Conservation (phyloP, 1,140 invertebrate species). For the Drosophila mauritiana region DNA sequence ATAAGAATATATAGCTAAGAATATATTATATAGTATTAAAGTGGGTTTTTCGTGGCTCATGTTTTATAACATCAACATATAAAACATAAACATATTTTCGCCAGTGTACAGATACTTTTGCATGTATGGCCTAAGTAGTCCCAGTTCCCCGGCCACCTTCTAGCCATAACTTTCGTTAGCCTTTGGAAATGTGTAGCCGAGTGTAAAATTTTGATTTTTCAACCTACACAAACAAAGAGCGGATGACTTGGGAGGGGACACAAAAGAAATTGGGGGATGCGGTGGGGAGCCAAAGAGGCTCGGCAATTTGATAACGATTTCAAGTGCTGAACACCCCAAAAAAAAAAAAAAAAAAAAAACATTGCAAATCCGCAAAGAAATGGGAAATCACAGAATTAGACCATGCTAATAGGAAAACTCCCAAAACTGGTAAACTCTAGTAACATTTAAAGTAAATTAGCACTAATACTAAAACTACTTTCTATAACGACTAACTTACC, state of each 20-base stretch:
- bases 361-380: conserved; percentile 17
- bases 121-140: conserved; percentile 43
- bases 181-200: conserved; percentile 74
- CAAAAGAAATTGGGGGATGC: neutral
- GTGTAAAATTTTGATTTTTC: conserved; percentile 81
- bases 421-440: neutral
- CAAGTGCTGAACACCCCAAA: neutral
- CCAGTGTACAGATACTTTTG: conserved; percentile 9
- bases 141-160: conserved; percentile 12
- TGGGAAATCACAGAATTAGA: neutral
- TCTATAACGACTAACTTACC: too few species aligned
- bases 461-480: too few species aligned
- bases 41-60: too few species aligned
- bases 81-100: neutral
- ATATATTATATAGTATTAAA: too few species aligned
- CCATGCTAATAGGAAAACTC: neutral
- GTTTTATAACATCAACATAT: too few species aligned
- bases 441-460: too few species aligned
- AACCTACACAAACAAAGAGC: conserved; percentile 47
- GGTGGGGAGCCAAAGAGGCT: conserved; percentile 19
- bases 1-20: too few species aligned
- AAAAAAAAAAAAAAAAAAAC: neutral
- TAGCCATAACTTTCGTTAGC: conserved; percentile 58
- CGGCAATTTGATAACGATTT: conserved; percentile 20
- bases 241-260: conserved; percentile 1